phyloP scores from a whole-genome alignment of 1,140 invertebrate species.

The Aphelinus atriplicis region DNA sequence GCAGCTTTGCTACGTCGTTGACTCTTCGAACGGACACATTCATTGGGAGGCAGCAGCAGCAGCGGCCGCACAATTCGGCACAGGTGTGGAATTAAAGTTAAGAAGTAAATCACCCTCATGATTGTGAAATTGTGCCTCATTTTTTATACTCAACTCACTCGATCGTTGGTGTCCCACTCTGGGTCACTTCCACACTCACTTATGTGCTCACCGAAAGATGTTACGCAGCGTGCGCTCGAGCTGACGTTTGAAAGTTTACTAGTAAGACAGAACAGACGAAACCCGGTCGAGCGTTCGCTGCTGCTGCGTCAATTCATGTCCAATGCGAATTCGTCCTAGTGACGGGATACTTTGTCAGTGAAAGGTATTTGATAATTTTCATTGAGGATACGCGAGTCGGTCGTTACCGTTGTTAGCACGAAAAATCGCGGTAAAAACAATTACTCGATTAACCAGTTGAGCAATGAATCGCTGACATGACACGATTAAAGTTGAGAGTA shows the following conservation, averaged over 20 bases:
- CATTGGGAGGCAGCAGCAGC: constrained; percentile 61
- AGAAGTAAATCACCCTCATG: constrained; percentile 56
- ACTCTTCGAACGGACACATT: constrained; percentile 53
- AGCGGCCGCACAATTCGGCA: constrained; percentile 52
- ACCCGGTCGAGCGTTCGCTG: constrained; percentile 25
- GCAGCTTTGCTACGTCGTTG: background rate
- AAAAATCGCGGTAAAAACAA: constrained; percentile 21
- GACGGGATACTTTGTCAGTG: constrained; percentile 1
- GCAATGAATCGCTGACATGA: no score
- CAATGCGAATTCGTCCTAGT: constrained; percentile 11
- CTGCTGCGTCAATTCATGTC: constrained; percentile 26
- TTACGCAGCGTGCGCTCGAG: constrained; percentile 18
- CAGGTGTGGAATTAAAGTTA: constrained; percentile 5
- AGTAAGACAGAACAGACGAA: background rate
- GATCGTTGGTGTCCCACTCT: constrained; percentile 27
- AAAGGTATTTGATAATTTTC: constrained; percentile 3
- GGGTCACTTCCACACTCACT: constrained; percentile 25
- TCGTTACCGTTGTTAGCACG: background rate
- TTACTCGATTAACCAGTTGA: no score
- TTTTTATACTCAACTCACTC: constrained; percentile 60
- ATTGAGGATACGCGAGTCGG: background rate
- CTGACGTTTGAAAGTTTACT: background rate
- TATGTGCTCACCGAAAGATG: constrained; percentile 37
- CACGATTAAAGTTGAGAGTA: constrained; percentile 35
- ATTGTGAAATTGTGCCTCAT: constrained; percentile 67